A percentile compares a stretch with the other conserved stretches of the same genome.
Evolutionary conservation across 2,888 invertebrate species (phyloP).

Genomic region (Ceraclea dissimilis): DNA sequence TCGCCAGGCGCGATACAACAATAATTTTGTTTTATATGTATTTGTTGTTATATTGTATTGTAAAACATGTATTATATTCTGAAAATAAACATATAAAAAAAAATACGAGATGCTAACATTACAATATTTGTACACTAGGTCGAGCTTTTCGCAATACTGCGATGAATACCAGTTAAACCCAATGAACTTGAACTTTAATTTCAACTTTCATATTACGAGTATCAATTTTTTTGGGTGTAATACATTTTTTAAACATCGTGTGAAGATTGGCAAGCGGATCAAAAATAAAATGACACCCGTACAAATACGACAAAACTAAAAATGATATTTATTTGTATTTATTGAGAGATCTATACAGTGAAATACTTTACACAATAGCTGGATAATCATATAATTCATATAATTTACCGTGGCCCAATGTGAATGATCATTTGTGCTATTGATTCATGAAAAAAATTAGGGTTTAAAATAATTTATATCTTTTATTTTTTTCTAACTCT

Average conservation of each 20-base stretch:
- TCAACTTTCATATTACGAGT: not conserved
- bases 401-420: constrained; percentile 26
- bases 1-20: too few species aligned
- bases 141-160: too few species aligned
- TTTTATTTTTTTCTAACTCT: constrained; percentile 13
- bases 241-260: not conserved
- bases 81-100: too few species aligned
- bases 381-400: constrained; percentile 26
- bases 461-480: constrained; percentile 14
- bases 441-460: constrained; percentile 15
- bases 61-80: too few species aligned
- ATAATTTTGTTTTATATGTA: too few species aligned
- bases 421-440: constrained; percentile 20
- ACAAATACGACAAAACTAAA: constrained; percentile 20
- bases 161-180: too few species aligned
- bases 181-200: too few species aligned
- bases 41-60: too few species aligned
- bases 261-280: constrained; percentile 8
- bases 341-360: constrained; percentile 20
- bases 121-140: too few species aligned
- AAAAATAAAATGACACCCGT: constrained; percentile 22
- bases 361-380: constrained; percentile 21
- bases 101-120: too few species aligned
- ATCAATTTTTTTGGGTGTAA: not conserved
- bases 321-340: constrained; percentile 26